Percentiles rank a stretch among this genome's conserved stretches.
Conservation (phyloP, 2,113 vertebrate species). For the Oophaga pumilio region DNA sequence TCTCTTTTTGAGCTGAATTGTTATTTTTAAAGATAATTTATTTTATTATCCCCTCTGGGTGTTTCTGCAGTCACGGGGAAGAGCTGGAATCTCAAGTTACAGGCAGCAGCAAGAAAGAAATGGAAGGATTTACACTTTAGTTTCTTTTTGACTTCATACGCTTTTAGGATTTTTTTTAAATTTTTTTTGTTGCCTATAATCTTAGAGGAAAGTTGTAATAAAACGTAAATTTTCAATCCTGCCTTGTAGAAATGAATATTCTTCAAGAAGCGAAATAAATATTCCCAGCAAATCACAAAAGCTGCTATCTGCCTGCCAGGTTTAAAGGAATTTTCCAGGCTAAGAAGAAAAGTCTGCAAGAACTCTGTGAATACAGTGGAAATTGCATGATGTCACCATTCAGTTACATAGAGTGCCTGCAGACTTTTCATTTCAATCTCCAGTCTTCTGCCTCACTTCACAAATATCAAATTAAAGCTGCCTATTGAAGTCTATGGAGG, state of each 20-base stretch:
- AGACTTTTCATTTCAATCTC: too few species aligned
- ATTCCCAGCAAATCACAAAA: background rate
- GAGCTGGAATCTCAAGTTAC: background rate
- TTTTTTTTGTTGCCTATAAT: background rate
- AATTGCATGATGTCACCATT: too few species aligned
- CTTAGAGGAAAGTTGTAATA: background rate
- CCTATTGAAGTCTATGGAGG: too few species aligned
- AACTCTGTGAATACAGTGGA: too few species aligned
- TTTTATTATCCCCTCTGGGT: constrained; percentile 19
- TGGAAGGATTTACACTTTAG: background rate
- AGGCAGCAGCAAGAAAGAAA: background rate
- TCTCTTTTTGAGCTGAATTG: background rate
- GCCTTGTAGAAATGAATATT: background rate
- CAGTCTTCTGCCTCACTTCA: too few species aligned
- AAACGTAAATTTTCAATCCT: background rate
- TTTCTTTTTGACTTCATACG: background rate
- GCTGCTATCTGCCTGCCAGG: background rate
- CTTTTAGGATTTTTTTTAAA: too few species aligned
- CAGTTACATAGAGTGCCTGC: too few species aligned
- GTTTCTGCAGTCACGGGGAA: background rate
- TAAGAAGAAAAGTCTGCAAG: too few species aligned
- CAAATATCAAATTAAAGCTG: too few species aligned
- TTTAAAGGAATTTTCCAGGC: too few species aligned
- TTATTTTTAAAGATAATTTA: background rate
- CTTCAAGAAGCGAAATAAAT: background rate